phyloP scores from a whole-genome alignment of 1,140 invertebrate genomes.

The Centruroides sculpturatus region DNA sequence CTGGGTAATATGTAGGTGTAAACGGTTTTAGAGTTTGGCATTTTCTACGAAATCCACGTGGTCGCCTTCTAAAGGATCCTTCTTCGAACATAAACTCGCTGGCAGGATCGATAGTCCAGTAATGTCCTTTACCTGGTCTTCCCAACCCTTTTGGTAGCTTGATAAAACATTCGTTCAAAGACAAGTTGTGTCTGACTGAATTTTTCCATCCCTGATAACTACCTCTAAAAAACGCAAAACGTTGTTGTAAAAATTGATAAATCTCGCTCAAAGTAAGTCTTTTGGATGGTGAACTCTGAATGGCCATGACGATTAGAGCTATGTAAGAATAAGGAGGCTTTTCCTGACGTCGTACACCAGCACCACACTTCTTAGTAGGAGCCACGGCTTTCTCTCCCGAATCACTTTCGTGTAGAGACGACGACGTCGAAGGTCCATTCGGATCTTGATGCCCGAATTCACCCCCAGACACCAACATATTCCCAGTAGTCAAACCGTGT shows the following conservation, averaged over 20 bases:
- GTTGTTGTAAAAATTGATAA: slow-evolving; percentile 69
- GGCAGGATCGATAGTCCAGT: slow-evolving; percentile 93
- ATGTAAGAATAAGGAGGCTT: slow-evolving; percentile 97
- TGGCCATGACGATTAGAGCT: slow-evolving; percentile 93
- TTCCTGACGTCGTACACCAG: slow-evolving; percentile 51
- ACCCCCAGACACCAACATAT: too few relatives aligned
- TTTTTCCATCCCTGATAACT: slow-evolving; percentile 98
- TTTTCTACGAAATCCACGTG: slow-evolving; percentile 81
- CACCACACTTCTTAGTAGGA: background rate
- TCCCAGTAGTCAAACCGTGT: too few relatives aligned
- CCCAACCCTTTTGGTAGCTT: slow-evolving; percentile 78
- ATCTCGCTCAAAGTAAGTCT: slow-evolving; percentile 78
- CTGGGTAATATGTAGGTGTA: background rate
- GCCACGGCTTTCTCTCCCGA: too few relatives aligned
- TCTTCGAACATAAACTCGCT: slow-evolving; percentile 97
- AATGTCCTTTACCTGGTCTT: slow-evolving; percentile 89
- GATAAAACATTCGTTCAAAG: slow-evolving; percentile 93
- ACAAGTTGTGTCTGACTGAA: slow-evolving; percentile 91
- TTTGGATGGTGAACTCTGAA: slow-evolving; percentile 76
- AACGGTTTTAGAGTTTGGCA: slow-evolving; percentile 50
- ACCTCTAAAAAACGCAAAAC: slow-evolving; percentile 85
- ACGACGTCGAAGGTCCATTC: too few relatives aligned
- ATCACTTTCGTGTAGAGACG: too few relatives aligned
- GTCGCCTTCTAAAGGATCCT: slow-evolving; percentile 75
- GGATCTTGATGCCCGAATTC: too few relatives aligned